phyloP scores from a whole-genome alignment of 2,113 vertebrate genomes.

The Cochlearius cochlearius region DNA sequence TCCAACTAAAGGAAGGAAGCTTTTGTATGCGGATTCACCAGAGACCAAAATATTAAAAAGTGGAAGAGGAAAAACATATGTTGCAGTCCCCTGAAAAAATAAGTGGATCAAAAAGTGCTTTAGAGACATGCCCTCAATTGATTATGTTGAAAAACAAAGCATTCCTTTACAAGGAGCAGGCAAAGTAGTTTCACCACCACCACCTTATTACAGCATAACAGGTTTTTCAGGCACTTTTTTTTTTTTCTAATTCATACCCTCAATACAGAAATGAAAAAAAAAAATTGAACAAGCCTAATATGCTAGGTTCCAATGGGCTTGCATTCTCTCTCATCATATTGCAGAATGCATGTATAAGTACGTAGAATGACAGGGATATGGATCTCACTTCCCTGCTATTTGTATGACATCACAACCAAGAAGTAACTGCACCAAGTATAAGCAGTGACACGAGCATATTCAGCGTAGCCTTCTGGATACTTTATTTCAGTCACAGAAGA shows the following conservation, averaged over 20 bases:
- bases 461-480: neutral
- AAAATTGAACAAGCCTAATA: neutral
- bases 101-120: constrained; percentile 37
- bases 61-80: constrained; percentile 78
- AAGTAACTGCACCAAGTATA: neutral
- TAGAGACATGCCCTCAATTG: constrained; percentile 31
- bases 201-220: neutral
- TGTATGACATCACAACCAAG: neutral
- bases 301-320: neutral
- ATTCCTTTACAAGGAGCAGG: neutral
- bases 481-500: neutral
- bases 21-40: constrained; percentile 74
- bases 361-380: neutral
- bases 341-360: neutral
- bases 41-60: constrained; percentile 81
- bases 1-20: constrained; percentile 78
- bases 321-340: neutral
- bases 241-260: neutral
- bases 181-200: neutral
- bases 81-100: constrained; percentile 50
- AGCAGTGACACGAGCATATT: neutral
- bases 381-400: neutral
- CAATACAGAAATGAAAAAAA: neutral
- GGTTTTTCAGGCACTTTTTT: neutral
- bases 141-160: neutral